Base-by-base conservation (phyloP, 2,888 invertebrate species). In the Oegoconia quadripuncta region DNA sequence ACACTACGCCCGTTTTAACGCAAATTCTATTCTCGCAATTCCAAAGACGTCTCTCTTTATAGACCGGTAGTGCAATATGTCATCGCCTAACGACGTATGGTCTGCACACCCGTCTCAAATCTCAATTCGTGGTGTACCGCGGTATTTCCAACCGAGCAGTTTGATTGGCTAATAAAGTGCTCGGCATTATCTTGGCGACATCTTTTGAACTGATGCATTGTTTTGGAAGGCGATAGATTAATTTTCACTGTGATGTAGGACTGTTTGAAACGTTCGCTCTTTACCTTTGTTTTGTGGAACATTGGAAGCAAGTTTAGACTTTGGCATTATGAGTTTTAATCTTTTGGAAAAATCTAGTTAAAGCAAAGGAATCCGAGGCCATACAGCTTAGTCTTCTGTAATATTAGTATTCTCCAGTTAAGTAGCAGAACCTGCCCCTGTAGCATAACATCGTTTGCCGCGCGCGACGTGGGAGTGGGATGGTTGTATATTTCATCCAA, bases 131-230 rank as follows among this genome's bases (percentile, higher is more conserved):
- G 20, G 26, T 40, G 30, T 39, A 40, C 37, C n/a, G n/a, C n/a
- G n/a, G n/a, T n/a, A n/a, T n/a, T n/a, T n/a, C n/a, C n/a, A n/a
- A n/a, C n/a, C n/a, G n/a, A n/a, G n/a, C n/a, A n/a, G 41, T 56
- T 60, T 64, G 55, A 63, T 59, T 55, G 44, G 50, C 49, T 48
- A 52, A 50, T 62, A 55, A 64, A 60, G 49, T 51, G 44, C 39
- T 39, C 53, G 42, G 44, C 53, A 61, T 57, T 52, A 57, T 46
- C 46, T 46, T 45, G 45, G 41, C 42, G 50, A 59, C 55, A 50
- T 57, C 54, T 50, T 52, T 54, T 56, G 54, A 54, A 22, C 18
- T 32, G 20, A 32, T 9, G 20, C 12, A 32, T 32, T 32, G 32
- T 32, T 39, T 34, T 17, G 14, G 23, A 17, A n/a, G 34, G 36